These are phyloP conservation scores for Archips crataeganus DNA, from an alignment of 2,888 invertebrate species.

Conservation along the genomic window DNA sequence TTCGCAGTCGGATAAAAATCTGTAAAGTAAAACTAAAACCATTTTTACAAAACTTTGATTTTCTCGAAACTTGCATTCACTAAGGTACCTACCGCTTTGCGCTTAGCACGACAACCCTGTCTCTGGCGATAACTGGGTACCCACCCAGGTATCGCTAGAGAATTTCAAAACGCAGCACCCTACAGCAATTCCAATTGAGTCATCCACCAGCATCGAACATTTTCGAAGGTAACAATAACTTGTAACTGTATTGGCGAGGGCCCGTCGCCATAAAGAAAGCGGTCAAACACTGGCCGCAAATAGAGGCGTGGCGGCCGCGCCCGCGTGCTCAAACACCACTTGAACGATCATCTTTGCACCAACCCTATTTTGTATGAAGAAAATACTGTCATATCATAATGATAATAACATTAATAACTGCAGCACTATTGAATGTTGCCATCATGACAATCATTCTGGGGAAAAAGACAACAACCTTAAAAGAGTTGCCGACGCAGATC, in stretches of 20 bases:
- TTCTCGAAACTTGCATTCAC: too few species aligned
- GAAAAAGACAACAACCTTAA: background rate
- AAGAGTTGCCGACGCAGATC: background rate
- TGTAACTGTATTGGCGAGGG: constrained; percentile 50
- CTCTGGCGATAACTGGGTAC: background rate
- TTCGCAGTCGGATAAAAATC: too few species aligned
- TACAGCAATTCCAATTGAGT: background rate
- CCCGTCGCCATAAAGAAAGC: constrained; percentile 75
- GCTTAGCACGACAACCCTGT: too few species aligned
- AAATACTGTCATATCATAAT: constrained; percentile 40
- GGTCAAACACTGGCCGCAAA: constrained; percentile 75
- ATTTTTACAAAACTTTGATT: too few species aligned
- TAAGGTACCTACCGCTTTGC: too few species aligned
- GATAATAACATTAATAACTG: constrained; percentile 17
- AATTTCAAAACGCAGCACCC: too few species aligned
- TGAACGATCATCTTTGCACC: constrained; percentile 73
- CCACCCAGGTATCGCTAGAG: background rate
- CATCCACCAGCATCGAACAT: constrained; percentile 13
- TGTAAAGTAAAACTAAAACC: too few species aligned
- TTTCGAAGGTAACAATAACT: constrained; percentile 33
- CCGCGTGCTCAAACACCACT: constrained; percentile 65
- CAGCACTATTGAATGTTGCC: background rate
- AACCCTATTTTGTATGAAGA: constrained; percentile 55
- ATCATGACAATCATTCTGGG: background rate
- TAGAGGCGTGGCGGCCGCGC: constrained; percentile 75